A percentile compares a stretch with the other conserved stretches of the same genome.
These are phyloP conservation scores for Drosophila seguyi DNA, from an alignment of 1,140 invertebrate species.

Conservation along the genomic window DNA sequence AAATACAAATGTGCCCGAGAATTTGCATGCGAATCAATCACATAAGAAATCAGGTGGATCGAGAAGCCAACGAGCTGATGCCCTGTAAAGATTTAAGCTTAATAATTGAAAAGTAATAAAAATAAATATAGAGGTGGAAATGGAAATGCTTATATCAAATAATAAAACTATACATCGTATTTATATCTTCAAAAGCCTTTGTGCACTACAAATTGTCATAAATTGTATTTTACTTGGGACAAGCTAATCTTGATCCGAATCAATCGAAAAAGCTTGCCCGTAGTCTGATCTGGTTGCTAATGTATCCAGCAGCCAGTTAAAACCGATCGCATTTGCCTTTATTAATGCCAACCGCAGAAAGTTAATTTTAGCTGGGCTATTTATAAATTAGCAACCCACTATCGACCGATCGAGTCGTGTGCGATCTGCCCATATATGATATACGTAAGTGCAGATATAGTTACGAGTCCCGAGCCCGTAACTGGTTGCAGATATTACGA, in stretches of 20 bases:
- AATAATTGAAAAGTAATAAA: too few species aligned
- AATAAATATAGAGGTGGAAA: not conserved
- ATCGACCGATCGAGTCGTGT: slow-evolving; percentile 69
- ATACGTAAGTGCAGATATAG: slow-evolving; percentile 78
- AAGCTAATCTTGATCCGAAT: not conserved
- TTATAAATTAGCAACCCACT: slow-evolving; percentile 76
- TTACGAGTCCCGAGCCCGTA: slow-evolving; percentile 62
- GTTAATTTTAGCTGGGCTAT: slow-evolving; percentile 83
- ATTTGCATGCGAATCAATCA: slow-evolving; percentile 74
- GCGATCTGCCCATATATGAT: slow-evolving; percentile 67
- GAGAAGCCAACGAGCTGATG: not conserved
- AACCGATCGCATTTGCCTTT: slow-evolving; percentile 62
- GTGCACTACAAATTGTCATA: not conserved
- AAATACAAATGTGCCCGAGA: slow-evolving; percentile 65
- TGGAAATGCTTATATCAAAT: too few species aligned
- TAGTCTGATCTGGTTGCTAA: slow-evolving; percentile 21
- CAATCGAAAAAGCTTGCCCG: not conserved
- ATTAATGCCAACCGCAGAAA: slow-evolving; percentile 71
- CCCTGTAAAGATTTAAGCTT: slow-evolving; percentile 11
- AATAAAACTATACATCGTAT: too few species aligned
- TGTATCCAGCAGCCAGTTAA: slow-evolving; percentile 50
- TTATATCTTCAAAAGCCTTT: too few species aligned
- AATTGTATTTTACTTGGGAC: not conserved
- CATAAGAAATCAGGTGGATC: not conserved
- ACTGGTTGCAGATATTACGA: slow-evolving; percentile 69